Evolutionary conservation across 2,113 vertebrate species (phyloP).

Genomic region (Crocuta crocuta): DNA sequence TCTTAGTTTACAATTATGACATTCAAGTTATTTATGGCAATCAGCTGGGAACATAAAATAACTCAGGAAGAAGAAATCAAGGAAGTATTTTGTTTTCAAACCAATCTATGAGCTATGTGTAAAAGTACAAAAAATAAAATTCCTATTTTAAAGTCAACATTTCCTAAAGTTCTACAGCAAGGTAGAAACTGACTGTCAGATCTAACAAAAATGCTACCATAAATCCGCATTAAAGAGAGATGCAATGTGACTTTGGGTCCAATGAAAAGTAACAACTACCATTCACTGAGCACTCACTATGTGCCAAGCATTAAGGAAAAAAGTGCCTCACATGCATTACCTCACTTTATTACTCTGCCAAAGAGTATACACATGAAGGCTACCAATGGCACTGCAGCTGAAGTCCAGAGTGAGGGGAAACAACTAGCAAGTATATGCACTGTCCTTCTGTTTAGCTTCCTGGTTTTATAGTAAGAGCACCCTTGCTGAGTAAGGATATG

Average conservation of each 20-base stretch:
- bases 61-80: slow-evolving; percentile 56
- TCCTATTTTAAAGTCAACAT: slow-evolving; percentile 18
- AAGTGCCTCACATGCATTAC: background rate
- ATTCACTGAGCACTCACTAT: background rate
- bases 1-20: slow-evolving; percentile 43
- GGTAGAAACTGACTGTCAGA: background rate
- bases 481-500: background rate
- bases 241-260: background rate
- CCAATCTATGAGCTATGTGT: background rate
- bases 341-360: background rate
- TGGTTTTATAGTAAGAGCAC: background rate
- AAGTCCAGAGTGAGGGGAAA: background rate
- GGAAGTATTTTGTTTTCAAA: slow-evolving; percentile 55
- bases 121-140: slow-evolving; percentile 35
- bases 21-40: slow-evolving; percentile 66
- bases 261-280: background rate
- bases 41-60: slow-evolving; percentile 58
- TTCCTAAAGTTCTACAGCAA: slow-evolving; percentile 27
- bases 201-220: background rate
- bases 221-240: slow-evolving; percentile 17
- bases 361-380: background rate
- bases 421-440: background rate
- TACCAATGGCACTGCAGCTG: background rate
- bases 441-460: background rate
- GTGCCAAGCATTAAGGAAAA: background rate